Conservation (phyloP, 2,888 invertebrate species). For the Hermodice carunculata region DNA sequence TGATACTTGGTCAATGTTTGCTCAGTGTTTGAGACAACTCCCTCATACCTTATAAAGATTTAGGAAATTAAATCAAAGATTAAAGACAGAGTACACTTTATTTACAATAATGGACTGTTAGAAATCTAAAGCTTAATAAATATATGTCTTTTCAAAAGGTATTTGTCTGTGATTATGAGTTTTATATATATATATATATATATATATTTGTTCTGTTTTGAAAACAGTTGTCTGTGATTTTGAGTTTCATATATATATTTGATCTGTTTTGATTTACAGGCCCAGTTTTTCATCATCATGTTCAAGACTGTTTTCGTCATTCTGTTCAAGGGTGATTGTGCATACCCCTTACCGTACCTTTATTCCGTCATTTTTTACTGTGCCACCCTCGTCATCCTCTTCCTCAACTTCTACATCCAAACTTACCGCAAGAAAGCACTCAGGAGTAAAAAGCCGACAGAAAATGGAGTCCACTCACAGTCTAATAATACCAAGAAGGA, state of each 20-base stretch:
- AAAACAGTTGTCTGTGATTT: neutral
- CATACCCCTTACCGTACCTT: constrained; percentile 55
- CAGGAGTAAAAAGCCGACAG: constrained; percentile 1
- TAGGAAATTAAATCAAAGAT: too few relatives aligned
- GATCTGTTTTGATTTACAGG: constrained; percentile 41
- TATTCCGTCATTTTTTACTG: constrained; percentile 55
- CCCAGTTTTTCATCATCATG: constrained; percentile 67
- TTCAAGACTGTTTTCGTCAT: constrained; percentile 55
- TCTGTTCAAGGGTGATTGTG: constrained; percentile 46
- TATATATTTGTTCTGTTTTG: neutral
- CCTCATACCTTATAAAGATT: too few relatives aligned
- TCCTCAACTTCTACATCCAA: constrained; percentile 66
- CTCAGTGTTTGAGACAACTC: too few relatives aligned
- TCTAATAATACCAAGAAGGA: too few relatives aligned
- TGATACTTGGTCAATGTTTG: too few relatives aligned
- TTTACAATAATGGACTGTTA: too few relatives aligned
- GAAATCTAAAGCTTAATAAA: too few relatives aligned
- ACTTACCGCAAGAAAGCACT: constrained; percentile 48
- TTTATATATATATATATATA: too few relatives aligned
- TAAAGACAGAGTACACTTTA: too few relatives aligned
- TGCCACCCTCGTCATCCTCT: constrained; percentile 59
- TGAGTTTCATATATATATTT: neutral
- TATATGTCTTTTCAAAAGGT: too few relatives aligned
- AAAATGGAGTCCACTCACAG: neutral
- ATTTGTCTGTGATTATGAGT: too few relatives aligned